Base-by-base conservation (phyloP, 2,797 vertebrate species). In the Argyrosomus regius region DNA sequence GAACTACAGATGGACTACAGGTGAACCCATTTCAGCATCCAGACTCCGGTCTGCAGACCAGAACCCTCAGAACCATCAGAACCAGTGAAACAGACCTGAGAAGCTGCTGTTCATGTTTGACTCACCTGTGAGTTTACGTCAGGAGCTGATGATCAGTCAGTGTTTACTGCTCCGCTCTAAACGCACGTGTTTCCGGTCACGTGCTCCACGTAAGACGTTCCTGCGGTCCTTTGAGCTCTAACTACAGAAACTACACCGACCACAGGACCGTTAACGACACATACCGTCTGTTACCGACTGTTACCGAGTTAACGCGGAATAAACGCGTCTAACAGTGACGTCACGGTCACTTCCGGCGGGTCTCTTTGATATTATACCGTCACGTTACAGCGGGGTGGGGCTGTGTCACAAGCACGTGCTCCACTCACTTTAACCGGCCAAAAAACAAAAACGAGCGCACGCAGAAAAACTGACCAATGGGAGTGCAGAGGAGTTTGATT, bases 281-380 rank as follows among this genome's bases (percentile, higher is more conserved):
- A 35, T 35, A 35, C 35, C 35, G 1, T 6, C 31, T 31, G 31
- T 7, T 6, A 31, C 31, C 5, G 35, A 35, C 35, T 35, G 35
- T 35, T 35, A 35, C 35, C 35, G 8, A 8, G 35, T 8, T 35
- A 8, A 35, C 1, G 35, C 7, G 7, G 35, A 8, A 35, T 35
- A 35, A 35, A 35, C 35, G 35, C 1, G 35, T 35, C 35, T 8
- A 8, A 35, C 2, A 8, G 7, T 35, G 35, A 35, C 35, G 35
- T 35, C 35, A 35, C 35, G 35, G 35, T 35, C 35, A 35, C 35
- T 35, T 35, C 35, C 7, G 35, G 35, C 12, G 43, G 6, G 8
- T 2, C 1, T 0, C 3, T 3, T 43, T 3, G 14, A 48, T 31
- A 16, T 16, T 0, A 0, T 4, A 41, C 43, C 50, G 2, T 4